Evolutionary conservation across 2,888 invertebrate genomes (phyloP), one percentile per base, ranked within the genome.

Genomic region (Ichneumoninae sp.): DNA sequence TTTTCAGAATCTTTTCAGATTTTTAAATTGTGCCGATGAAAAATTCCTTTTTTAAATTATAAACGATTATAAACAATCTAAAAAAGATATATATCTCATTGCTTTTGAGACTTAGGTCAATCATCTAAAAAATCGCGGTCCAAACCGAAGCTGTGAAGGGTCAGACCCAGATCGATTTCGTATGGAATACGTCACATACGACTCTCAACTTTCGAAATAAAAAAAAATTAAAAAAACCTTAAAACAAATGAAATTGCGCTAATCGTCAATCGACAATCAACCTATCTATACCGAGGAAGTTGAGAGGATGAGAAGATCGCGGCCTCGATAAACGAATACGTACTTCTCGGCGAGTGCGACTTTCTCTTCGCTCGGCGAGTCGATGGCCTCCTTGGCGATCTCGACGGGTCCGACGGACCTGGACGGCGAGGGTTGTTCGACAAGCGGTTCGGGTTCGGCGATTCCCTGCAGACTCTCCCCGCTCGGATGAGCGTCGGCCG

Each of bases 321-420:
- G 7, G 2, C 16, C 7, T 54, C 44, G 16, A 33, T 62, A 1
- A 33, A 8, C 16, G 62, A 19, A 19, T 66, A 90, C 92, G 60
- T 93, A 94, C 93, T 94, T 94, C 83, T 91, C 85, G 83, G 92
- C 92, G 80, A 94, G 93, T 86, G 90, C 89, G 44, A 91, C 89
- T 83, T 91, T 91, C 66, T 91, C 90, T 16, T 93, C 90, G 19
- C 90, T 88, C 3, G 93, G 90, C 30, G 89, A 82, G 47, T 92
- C 89, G 13, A 93, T 89, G 33, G 93, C 93, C 84, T 93, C 93
- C 62, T 90, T 93, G n/a, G 93, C 93, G 10, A 93, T 92, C 84
- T 93, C 93, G 22, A 93, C 90, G 0, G 93, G 91, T 60, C 92
- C 93, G 33, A 90, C 89, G 19, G 91, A 90, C 66, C 85, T 91